Evolutionary conservation across 2,113 vertebrate species (phyloP).

Genomic region (Poeciliopsis retropinna): DNA sequence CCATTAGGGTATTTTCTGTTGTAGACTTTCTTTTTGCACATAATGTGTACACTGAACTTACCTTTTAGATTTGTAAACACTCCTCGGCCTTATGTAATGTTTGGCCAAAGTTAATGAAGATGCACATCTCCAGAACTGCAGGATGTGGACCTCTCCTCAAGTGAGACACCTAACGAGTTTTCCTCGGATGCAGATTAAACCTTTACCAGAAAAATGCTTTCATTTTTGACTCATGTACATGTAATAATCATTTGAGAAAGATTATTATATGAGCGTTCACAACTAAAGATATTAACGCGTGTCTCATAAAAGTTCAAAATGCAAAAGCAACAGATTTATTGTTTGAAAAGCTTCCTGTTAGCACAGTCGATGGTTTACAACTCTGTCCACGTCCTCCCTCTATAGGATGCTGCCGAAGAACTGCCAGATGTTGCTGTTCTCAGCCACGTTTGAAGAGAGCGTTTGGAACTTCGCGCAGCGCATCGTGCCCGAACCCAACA

Average conservation of each 20-base stretch:
- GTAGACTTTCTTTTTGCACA: no score
- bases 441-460: conserved; percentile 94
- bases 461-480: conserved; percentile 96
- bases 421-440: conserved; percentile 98
- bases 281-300: no score
- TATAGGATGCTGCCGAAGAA: conserved; percentile 88
- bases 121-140: not conserved
- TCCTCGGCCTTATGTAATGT: no score
- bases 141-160: no score
- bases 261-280: no score
- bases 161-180: not conserved
- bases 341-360: no score
- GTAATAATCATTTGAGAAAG: no score
- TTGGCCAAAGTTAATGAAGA: no score
- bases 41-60: not conserved
- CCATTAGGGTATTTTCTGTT: no score
- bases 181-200: not conserved
- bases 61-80: not conserved
- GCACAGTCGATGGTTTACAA: not conserved
- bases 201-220: not conserved
- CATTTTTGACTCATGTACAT: no score
- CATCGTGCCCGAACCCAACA: conserved; percentile 94
- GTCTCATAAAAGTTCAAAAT: no score
- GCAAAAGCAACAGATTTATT: no score
- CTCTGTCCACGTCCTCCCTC: not conserved